Conservation (phyloP, 2,113 vertebrate species). For the Lepisosteus oculatus region DNA sequence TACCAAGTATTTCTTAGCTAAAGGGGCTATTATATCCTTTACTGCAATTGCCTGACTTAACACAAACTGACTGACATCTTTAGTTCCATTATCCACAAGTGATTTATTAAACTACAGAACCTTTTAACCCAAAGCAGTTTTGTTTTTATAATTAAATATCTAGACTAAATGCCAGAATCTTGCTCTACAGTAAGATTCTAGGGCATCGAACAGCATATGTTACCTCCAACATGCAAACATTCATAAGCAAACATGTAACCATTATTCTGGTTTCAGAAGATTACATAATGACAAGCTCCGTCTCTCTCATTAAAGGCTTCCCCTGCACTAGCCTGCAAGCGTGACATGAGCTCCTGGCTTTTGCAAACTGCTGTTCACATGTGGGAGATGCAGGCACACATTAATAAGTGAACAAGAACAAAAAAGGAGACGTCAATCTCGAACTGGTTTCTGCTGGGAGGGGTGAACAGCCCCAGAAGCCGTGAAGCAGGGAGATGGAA, state of each 20-base stretch:
- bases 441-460: conserved; percentile 13
- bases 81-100: conserved; percentile 35
- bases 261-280: conserved; percentile 19
- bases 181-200: conserved; percentile 25
- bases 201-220: conserved; percentile 38
- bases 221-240: conserved; percentile 33
- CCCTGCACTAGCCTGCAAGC: conserved; percentile 11
- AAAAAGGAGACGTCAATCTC: conserved; percentile 40
- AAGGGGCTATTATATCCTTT: too few species aligned
- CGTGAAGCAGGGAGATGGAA: conserved; percentile 15
- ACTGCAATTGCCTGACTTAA: conserved; percentile 26
- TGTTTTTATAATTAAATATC: conserved; percentile 41
- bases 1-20: too few species aligned
- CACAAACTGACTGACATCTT: conserved; percentile 34
- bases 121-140: neutral
- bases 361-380: conserved; percentile 28
- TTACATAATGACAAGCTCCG: conserved; percentile 30
- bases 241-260: too few species aligned
- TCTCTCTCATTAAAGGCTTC: conserved; percentile 40
- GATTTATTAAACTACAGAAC: conserved; percentile 5
- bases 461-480: neutral
- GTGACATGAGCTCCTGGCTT: conserved; percentile 28
- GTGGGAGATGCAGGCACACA: conserved; percentile 36
- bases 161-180: conserved; percentile 37
- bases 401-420: conserved; percentile 42